Evolutionary conservation across 1,140 invertebrate genomes (phyloP).

Genomic region (Euura lappo): DNA sequence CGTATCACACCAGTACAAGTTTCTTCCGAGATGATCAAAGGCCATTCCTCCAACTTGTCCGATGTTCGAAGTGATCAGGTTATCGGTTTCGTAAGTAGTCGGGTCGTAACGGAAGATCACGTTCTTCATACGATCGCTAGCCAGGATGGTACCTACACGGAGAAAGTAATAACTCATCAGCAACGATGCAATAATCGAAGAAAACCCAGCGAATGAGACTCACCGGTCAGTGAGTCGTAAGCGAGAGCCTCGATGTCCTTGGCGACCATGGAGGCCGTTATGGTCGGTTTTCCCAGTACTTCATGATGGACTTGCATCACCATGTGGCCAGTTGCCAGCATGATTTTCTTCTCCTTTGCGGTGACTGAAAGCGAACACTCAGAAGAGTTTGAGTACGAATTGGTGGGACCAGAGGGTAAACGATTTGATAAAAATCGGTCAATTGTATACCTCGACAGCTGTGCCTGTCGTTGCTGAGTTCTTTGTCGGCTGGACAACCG

Average conservation of each 20-base stretch:
- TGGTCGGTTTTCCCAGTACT: conserved; percentile 49
- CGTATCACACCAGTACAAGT: conserved; percentile 71
- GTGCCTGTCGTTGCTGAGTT: conserved; percentile 58
- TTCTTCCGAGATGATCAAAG: conserved; percentile 71
- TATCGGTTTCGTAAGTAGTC: conserved; percentile 40
- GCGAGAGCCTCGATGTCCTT: conserved; percentile 33
- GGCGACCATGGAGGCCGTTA: conserved; percentile 21
- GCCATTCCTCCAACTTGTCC: conserved; percentile 67
- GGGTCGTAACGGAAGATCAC: conserved; percentile 49
- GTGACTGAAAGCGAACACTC: conserved; percentile 22
- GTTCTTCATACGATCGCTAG: conserved; percentile 24
- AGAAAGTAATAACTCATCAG: background rate
- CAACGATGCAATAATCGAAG: too few species aligned
- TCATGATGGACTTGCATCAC: conserved; percentile 51
- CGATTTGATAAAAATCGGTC: background rate
- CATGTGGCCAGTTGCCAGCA: conserved; percentile 37
- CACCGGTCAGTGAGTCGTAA: conserved; percentile 50
- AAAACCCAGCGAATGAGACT: background rate
- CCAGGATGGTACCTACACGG: conserved; percentile 32
- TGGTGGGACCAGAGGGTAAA: too few species aligned
- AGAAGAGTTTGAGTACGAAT: too few species aligned
- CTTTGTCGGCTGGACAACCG: conserved; percentile 78
- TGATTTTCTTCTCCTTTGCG: conserved; percentile 32
- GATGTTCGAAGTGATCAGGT: conserved; percentile 57
- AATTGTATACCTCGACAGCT: conserved; percentile 58